Percentiles rank a stretch among this genome's conserved stretches.
Conservation (phyloP, 2,888 invertebrate species). For the Drosophila colorata region DNA sequence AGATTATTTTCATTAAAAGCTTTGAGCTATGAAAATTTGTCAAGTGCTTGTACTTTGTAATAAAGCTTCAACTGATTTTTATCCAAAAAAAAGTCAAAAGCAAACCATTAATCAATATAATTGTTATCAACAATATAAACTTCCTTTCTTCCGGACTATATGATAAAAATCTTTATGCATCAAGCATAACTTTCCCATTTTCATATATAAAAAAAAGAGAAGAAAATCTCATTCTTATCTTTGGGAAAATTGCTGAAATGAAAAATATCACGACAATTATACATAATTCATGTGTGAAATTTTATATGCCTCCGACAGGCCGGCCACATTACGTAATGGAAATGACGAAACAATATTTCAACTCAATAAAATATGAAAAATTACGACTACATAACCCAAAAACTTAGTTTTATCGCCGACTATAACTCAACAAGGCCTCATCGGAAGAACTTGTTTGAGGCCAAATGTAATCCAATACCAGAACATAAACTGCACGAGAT, state of each 20-base stretch:
- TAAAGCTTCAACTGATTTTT: too few relatives aligned
- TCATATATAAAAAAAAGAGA: conserved; percentile 15
- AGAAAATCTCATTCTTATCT: conserved; percentile 21
- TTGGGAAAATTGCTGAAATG: conserved; percentile 4
- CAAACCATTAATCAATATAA: neutral
- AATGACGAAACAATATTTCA: conserved; percentile 74
- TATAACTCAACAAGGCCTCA: conserved; percentile 63
- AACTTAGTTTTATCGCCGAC: conserved; percentile 60
- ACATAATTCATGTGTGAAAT: conserved; percentile 66
- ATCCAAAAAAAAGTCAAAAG: neutral
- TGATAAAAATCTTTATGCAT: conserved; percentile 30
- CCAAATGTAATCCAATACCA: conserved; percentile 64
- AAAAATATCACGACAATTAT: conserved; percentile 38
- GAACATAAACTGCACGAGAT: conserved; percentile 74
- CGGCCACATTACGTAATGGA: conserved; percentile 51
- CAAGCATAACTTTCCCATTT: conserved; percentile 28
- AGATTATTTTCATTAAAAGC: neutral
- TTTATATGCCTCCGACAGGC: conserved; percentile 7
- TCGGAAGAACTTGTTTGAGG: conserved; percentile 40
- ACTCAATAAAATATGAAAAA: conserved; percentile 71
- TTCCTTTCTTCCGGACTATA: neutral
- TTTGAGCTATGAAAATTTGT: neutral
- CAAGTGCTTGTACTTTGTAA: too few relatives aligned
- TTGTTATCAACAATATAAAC: neutral
- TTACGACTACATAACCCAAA: conserved; percentile 36